Conservation (phyloP, 2,888 invertebrate genomes). For the Protophormia terraenovae region DNA sequence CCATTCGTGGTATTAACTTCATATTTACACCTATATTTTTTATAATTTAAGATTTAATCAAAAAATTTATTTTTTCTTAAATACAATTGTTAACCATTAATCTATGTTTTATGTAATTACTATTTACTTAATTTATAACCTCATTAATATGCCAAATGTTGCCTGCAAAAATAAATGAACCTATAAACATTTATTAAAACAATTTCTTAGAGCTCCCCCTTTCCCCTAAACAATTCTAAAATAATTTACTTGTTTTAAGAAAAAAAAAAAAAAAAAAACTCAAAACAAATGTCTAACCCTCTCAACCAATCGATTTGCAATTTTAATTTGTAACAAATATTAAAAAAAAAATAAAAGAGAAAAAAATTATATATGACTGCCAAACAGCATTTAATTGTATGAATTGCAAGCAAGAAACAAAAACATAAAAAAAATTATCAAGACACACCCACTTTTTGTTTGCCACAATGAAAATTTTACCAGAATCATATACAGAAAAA, state of each 20-base stretch:
- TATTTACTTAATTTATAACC: slow-evolving; percentile 16
- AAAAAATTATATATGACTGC: slow-evolving; percentile 23
- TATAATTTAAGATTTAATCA: no score
- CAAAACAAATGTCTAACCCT: slow-evolving; percentile 17
- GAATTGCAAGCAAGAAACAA: slow-evolving; percentile 15
- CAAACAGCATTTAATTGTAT: slow-evolving; percentile 51
- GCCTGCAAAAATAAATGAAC: neutral
- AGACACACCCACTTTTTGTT: slow-evolving; percentile 64
- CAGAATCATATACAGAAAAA: slow-evolving; percentile 27
- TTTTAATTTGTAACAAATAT: slow-evolving; percentile 61
- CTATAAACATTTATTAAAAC: neutral
- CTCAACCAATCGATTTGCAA: slow-evolving; percentile 63
- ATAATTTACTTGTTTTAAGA: neutral
- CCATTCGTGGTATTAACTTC: no score
- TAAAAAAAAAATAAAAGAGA: slow-evolving; percentile 3
- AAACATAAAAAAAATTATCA: neutral
- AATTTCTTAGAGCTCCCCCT: neutral
- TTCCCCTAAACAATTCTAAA: neutral
- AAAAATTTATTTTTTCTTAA: neutral
- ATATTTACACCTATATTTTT: neutral
- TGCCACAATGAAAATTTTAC: slow-evolving; percentile 1
- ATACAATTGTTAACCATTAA: neutral
- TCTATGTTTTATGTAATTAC: neutral
- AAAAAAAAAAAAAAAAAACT: neutral
- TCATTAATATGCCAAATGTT: slow-evolving; percentile 20